These are phyloP conservation scores for Odocoileus hemionus DNA, from an alignment of 2,113 vertebrate genomes.

Conservation along the genomic window DNA sequence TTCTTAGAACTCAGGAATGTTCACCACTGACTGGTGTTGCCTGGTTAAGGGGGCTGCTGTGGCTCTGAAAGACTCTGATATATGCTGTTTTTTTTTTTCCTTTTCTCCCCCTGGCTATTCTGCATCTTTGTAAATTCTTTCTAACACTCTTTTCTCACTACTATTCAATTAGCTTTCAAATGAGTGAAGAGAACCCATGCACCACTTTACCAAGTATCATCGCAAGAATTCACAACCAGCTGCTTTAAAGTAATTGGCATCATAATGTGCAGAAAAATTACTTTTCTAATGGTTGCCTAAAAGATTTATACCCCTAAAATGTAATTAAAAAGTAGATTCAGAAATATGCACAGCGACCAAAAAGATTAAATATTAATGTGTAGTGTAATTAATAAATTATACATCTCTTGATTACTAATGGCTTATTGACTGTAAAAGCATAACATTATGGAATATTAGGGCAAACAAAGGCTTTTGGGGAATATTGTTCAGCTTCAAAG, in stretches of 20 bases:
- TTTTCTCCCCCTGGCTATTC: conserved; percentile 39
- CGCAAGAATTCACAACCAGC: conserved; percentile 75
- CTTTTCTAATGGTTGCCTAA: conserved; percentile 86
- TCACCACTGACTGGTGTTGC: not conserved
- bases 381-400: conserved; percentile 95
- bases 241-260: conserved; percentile 80
- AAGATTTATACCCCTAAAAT: conserved; percentile 86
- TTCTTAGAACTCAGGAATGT: not conserved
- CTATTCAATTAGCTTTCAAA: conserved; percentile 74
- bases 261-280: conserved; percentile 81
- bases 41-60: fast-evolving
- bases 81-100: not conserved
- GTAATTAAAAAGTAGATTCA: conserved; percentile 91
- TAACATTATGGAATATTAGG: conserved; percentile 88
- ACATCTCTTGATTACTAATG: conserved; percentile 94
- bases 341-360: conserved; percentile 84
- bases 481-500: conserved; percentile 75
- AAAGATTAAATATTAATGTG: conserved; percentile 92
- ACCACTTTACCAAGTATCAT: conserved; percentile 79
- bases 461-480: conserved; percentile 84
- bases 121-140: conserved; percentile 65
- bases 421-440: conserved; percentile 90
- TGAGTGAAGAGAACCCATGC: conserved; percentile 31
- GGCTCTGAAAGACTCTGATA: not conserved
- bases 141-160: conserved; percentile 47